Base-by-base conservation (phyloP, 2,113 vertebrate species). In the Sterna hirundo region DNA sequence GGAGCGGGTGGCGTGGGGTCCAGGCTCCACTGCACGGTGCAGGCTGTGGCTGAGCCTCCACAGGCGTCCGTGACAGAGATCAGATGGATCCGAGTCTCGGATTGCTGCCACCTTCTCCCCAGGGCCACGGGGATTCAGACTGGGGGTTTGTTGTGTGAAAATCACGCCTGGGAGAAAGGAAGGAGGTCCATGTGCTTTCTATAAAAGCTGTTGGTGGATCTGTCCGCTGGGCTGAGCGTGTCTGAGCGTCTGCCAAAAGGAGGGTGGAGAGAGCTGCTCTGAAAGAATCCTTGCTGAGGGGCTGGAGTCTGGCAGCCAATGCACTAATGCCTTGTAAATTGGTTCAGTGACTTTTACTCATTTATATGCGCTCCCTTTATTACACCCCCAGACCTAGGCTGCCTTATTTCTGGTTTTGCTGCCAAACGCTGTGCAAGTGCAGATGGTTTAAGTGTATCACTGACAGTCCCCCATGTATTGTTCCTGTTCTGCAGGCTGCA, bases 311-410 rank as follows among this genome's bases (percentile, higher is more conserved):
- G 65, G 66, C 49, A 91, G 95, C 94, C 96, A 95, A 70, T 34
- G 86, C 93, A 83, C 93, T 93, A 94, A 95, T 94, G 96, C 95
- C 86, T 95, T 83, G 58, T 92, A 96, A 94, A 97, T 91, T 90
- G 96, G 81, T 89, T 96, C 94, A 93, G 89, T 97, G 96, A 91
- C 89, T 96, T 93, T 95, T 91, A 86, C 68, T 95, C 89, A 96
- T 97, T 97, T 95, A 58, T 94, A 72, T 93, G 70, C 78, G 5
- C 26, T 91, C 58, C 83, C 82, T 96, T 94, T 91, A 91, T 80
- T 54, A 74, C 26, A 66, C 19, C 75, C 79, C 70, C 66, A 80
- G 81, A 86, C 93, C 62, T 52, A 36, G 57, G 70, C 81, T 91
- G 91, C 78, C 57, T 74, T 44, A 52, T 47, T 38, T 27, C 83